Evolutionary conservation across 2,113 vertebrate genomes (phyloP).

Genomic region (Orycteropus afer): DNA sequence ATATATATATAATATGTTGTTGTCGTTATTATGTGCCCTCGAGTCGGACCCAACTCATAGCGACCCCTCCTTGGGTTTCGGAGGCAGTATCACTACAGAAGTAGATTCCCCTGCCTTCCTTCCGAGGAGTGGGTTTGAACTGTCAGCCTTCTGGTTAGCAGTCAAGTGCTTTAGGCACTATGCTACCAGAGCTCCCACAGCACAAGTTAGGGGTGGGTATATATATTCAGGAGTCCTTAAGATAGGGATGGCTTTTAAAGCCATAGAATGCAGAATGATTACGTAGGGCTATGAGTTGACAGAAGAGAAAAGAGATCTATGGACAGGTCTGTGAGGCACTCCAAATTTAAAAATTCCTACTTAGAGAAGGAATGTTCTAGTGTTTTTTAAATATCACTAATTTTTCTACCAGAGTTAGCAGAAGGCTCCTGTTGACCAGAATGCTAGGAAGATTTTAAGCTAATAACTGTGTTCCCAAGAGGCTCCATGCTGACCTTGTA

Average conservation of each 20-base stretch:
- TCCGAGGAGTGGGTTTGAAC: too few species aligned
- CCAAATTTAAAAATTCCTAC: not conserved
- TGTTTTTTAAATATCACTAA: not conserved
- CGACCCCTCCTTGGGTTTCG: too few species aligned
- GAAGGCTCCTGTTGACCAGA: not conserved
- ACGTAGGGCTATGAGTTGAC: not conserved
- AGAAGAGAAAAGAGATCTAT: not conserved
- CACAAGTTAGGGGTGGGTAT: not conserved
- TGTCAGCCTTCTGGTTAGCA: too few species aligned
- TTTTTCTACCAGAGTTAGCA: not conserved
- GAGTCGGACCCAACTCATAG: too few species aligned
- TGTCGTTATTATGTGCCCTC: too few species aligned
- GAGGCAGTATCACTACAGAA: too few species aligned
- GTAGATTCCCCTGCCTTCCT: too few species aligned
- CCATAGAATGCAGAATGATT: not conserved
- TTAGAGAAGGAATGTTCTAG: not conserved
- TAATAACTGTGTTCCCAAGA: not conserved
- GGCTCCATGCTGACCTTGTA: not conserved
- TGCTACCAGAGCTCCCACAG: too few species aligned
- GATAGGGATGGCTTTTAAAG: not conserved
- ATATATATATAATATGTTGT: not conserved
- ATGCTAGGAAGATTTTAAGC: not conserved
- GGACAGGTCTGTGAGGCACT: not conserved
- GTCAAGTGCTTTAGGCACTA: too few species aligned
- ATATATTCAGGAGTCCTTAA: not conserved